A percentile compares a stretch with the other conserved stretches of the same genome.
Conservation (phyloP, 2,888 invertebrate species). For the Diarsia rubi region DNA sequence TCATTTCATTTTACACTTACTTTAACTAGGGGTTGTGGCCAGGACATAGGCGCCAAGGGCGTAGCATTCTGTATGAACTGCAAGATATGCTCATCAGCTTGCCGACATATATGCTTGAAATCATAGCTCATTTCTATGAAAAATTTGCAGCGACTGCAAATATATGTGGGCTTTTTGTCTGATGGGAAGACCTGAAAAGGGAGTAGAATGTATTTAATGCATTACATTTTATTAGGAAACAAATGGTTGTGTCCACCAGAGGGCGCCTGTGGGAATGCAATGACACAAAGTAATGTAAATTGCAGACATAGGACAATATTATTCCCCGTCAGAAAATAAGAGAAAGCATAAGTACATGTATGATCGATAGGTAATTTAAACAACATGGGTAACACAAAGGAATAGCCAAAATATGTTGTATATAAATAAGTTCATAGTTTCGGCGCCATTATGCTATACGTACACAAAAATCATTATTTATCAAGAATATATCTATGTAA, state of each 20-base stretch:
- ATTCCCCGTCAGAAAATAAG: neutral
- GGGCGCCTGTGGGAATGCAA: conserved; percentile 63
- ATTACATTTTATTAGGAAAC: neutral
- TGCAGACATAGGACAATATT: neutral
- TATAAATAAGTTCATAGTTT: conserved; percentile 30
- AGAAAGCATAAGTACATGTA: neutral
- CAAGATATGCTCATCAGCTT: conserved; percentile 93
- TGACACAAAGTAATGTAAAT: conserved; percentile 21
- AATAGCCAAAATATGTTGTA: conserved; percentile 33
- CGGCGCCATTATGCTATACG: conserved; percentile 64
- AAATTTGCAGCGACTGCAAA: conserved; percentile 93
- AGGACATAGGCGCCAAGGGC: conserved; percentile 89
- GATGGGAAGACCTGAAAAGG: conserved; percentile 90
- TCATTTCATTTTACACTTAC: conserved; percentile 72
- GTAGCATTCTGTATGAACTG: conserved; percentile 93
- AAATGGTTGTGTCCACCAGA: conserved; percentile 55
- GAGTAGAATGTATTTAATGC: neutral
- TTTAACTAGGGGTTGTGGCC: conserved; percentile 83
- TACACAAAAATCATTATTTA: conserved; percentile 33
- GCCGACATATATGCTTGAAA: conserved; percentile 94
- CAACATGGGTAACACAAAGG: neutral
- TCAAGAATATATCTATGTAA: conserved; percentile 7
- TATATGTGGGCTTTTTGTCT: conserved; percentile 94
- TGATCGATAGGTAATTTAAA: neutral
- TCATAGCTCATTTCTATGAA: conserved; percentile 93